Evolutionary conservation across 2,113 vertebrate genomes (phyloP).

Genomic region (Seriola rivoliana): DNA sequence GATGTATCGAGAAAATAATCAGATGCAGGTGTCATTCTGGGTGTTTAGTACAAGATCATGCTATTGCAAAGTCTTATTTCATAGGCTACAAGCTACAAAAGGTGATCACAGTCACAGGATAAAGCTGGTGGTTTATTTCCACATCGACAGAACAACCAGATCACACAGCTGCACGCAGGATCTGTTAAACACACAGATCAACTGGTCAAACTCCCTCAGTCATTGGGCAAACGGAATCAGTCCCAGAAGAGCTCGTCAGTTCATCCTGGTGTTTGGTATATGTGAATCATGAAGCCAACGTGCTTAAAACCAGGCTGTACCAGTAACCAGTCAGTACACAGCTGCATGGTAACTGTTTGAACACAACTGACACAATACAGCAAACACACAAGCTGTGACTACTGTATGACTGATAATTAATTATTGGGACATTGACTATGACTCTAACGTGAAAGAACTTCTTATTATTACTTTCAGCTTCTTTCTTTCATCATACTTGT

Average conservation of each 20-base stretch:
- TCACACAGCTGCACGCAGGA: not conserved
- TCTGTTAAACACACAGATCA: not conserved
- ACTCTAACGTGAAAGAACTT: not conserved
- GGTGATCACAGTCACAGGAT: not conserved
- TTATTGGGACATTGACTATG: not conserved
- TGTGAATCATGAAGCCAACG: constrained; percentile 4
- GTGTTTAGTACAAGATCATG: not conserved
- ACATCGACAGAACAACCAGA: not conserved
- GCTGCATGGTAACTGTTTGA: constrained; percentile 59
- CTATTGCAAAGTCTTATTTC: not conserved
- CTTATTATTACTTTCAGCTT: too few species aligned
- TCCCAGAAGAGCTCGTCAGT: not conserved
- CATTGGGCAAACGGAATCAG: not conserved
- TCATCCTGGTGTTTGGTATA: constrained; percentile 3
- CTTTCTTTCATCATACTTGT: too few species aligned
- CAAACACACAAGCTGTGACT: constrained; percentile 29
- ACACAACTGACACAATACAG: constrained; percentile 36
- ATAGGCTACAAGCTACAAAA: not conserved
- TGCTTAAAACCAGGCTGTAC: constrained; percentile 1
- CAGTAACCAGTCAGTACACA: constrained; percentile 17
- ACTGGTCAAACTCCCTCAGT: not conserved
- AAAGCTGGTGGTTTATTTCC: not conserved
- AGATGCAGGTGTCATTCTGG: not conserved
- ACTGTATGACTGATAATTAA: not conserved
- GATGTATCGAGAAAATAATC: not conserved